Conservation (phyloP, 2,797 vertebrate genomes). For the Tarsius wallacei region DNA sequence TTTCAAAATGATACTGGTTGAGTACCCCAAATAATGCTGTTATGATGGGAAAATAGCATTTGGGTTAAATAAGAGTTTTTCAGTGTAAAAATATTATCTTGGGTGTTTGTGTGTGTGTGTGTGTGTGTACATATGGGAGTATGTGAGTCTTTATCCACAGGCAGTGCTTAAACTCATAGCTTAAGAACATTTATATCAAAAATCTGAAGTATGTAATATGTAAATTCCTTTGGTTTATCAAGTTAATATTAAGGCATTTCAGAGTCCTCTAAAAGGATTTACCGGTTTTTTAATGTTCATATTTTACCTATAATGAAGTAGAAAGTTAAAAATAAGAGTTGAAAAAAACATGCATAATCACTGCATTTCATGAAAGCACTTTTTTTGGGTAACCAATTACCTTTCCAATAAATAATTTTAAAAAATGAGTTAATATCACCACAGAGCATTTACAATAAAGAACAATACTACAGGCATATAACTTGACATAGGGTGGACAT, state of each 20-base stretch:
- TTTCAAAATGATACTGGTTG: not conserved
- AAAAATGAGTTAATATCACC: conserved; percentile 79
- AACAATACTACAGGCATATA: conserved; percentile 90
- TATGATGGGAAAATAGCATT: conserved; percentile 23
- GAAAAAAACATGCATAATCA: conserved; percentile 91
- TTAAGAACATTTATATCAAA: conserved; percentile 65
- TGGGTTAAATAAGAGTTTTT: not conserved
- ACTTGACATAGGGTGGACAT: conserved; percentile 84
- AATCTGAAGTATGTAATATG: conserved; percentile 79
- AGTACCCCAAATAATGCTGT: not conserved
- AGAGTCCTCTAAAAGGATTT: conserved; percentile 89
- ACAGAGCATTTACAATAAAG: conserved; percentile 88
- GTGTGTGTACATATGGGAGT: not conserved
- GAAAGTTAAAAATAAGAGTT: conserved; percentile 91
- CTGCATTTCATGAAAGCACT: conserved; percentile 85
- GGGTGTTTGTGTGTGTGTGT: not conserved
- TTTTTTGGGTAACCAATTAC: conserved; percentile 74
- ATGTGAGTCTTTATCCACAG: not conserved
- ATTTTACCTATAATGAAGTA: conserved; percentile 88
- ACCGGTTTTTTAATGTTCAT: conserved; percentile 84
- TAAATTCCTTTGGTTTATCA: conserved; percentile 93
- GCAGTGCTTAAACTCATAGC: conserved; percentile 60
- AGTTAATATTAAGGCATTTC: conserved; percentile 93
- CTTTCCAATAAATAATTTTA: conserved; percentile 68
- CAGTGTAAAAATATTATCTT: no score